phyloP scores from a whole-genome alignment of 2,888 invertebrate genomes.

The Drosophila hamatofila region DNA sequence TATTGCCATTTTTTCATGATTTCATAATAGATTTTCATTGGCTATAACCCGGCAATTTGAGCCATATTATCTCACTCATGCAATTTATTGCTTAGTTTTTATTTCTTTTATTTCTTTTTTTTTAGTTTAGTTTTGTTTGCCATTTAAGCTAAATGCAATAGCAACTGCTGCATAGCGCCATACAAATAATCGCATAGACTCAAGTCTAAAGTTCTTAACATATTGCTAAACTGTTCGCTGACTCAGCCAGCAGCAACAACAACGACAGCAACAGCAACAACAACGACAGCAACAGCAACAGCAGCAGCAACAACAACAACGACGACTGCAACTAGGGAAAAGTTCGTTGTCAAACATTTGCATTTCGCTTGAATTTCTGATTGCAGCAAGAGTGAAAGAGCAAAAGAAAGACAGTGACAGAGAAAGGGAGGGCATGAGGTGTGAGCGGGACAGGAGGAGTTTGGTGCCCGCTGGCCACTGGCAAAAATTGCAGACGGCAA shows the following conservation, averaged over 20 bases:
- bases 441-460: slow-evolving; percentile 1
- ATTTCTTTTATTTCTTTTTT: not conserved
- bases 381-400: slow-evolving; percentile 57
- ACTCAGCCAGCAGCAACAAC: slow-evolving; percentile 45
- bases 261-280: slow-evolving; percentile 21
- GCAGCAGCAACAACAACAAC: not conserved
- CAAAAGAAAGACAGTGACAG: slow-evolving; percentile 4
- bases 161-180: slow-evolving; percentile 11
- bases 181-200: slow-evolving; percentile 1
- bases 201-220: slow-evolving; percentile 31
- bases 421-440: not conserved
- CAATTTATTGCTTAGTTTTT: slow-evolving; percentile 7
- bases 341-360: slow-evolving; percentile 78
- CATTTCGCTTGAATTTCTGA: slow-evolving; percentile 78
- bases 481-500: slow-evolving; percentile 78
- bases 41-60: not conserved
- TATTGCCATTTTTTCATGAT: not conserved
- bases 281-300: slow-evolving; percentile 7
- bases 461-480: slow-evolving; percentile 60
- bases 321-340: slow-evolving; percentile 48
- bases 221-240: slow-evolving; percentile 56
- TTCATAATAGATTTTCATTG: not conserved
- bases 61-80: slow-evolving; percentile 8
- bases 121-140: not conserved
- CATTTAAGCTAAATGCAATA: slow-evolving; percentile 3